Conservation (phyloP, 1,140 invertebrate genomes). For the Drosophila arizonae region DNA sequence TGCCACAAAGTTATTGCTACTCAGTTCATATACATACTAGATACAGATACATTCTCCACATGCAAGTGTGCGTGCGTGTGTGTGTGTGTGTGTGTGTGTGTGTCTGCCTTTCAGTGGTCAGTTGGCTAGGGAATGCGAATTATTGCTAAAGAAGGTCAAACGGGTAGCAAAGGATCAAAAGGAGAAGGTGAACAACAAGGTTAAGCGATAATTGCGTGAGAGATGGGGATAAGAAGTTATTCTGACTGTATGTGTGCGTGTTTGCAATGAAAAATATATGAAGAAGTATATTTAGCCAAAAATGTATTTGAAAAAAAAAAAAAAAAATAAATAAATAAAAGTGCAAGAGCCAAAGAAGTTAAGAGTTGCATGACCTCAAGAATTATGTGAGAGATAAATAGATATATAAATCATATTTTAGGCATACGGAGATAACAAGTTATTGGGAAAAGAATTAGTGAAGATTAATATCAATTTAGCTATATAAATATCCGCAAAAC, state of each 20-base stretch:
- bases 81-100: slow-evolving; percentile 4
- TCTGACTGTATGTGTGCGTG: too few relatives aligned
- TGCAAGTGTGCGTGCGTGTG: neutral
- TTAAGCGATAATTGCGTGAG: slow-evolving; percentile 38
- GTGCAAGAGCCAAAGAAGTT: neutral
- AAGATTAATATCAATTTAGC: too few relatives aligned
- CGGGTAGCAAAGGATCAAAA: slow-evolving; percentile 4
- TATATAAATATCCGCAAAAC: too few relatives aligned
- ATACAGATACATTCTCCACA: neutral
- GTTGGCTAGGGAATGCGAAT: slow-evolving; percentile 13
- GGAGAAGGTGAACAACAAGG: slow-evolving; percentile 21
- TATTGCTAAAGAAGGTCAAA: slow-evolving; percentile 35
- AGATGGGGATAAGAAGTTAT: slow-evolving; percentile 1
- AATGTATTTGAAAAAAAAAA: too few relatives aligned
- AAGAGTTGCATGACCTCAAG: neutral
- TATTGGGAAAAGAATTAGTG: neutral
- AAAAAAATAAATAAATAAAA: neutral
- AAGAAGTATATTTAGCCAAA: neutral
- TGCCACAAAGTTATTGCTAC: slow-evolving; percentile 31
- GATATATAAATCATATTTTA: neutral
- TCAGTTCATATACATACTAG: slow-evolving; percentile 28
- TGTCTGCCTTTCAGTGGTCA: slow-evolving; percentile 2
- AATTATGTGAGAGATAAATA: neutral
- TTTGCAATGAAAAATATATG: neutral
- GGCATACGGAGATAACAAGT: neutral